Base-by-base conservation (phyloP, 2,113 vertebrate species). In the Lathamus discolor region DNA sequence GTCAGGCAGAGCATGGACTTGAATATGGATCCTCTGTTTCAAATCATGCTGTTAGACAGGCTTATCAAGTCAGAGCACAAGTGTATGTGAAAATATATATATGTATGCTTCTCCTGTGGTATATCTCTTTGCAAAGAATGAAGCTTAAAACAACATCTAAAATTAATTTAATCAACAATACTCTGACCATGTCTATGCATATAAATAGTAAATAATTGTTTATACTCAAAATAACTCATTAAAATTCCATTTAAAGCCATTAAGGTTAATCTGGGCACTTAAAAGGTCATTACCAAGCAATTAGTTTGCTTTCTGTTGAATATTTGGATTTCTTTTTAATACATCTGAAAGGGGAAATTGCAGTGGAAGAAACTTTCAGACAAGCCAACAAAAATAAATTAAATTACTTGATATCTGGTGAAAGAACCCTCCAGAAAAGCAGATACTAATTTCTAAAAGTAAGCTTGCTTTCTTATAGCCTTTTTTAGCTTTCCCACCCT, bases 201-300 rank as follows among this genome's bases (percentile, higher is more conserved):
- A 75, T 93, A 79, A 94, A 84, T 70, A 92, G 76, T 41, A 55
- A 86, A 80, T 86, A 92, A 92, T 72, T 64, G 48, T 22, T 92
- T 85, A 73, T 33, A 51, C 35, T 72, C n/a, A 52, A 79, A 88
- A 35, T 59, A 83, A 76, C 52, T 96, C 48, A 64, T 90, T 92
- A 88, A 88, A 93, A 66, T 80, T 55, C 80, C 72, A 90, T 75
- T 95, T 70, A 67, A 88, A 93, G 59, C n/a, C 61, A 80, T 87
- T 95, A 83, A 74, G 51, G 63, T 55, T 95, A 87, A 86, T 90
- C 68, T 85, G 75, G 63, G 72, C 13, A 33, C 83, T 93, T 92
- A 75, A 87, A 92, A 84, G 55, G 55, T 92, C 22, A 1, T 90
- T 92, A 91, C 52, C 72, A 90, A 95, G 76, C 48, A 78, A 76